Evolutionary conservation across 2,113 vertebrate genomes (phyloP), one percentile per base, ranked within the genome.

Genomic region (Psammodynastes pulverulentus): DNA sequence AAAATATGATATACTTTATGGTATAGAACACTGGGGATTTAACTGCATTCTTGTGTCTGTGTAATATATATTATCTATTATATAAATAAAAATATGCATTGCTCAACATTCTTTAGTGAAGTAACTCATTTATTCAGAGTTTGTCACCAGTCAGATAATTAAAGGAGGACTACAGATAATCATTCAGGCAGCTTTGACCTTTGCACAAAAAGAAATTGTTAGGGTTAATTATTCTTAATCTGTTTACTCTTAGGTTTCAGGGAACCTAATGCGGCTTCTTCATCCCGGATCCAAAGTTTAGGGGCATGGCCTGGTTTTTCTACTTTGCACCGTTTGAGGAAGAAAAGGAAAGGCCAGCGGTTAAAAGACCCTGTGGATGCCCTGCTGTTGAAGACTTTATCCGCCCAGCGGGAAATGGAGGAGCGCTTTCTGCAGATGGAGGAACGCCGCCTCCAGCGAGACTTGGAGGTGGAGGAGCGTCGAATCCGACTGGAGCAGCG

Each of bases 401-500:
- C 67, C 0, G 98, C 98, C 67, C 98, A 98, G 96, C 96, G 97
- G 87, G 96, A 97, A 3, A 95, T 98, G 21, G 98, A 98, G 51
- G 98, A 98, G 89, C 97, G 98, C 8, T 97, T 99, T 3, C 53
- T 97, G 87, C 97, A 98, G 52, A 93, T 98, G 97, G 98, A 97
- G 79, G 98, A 98, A 67, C 96, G 97, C 0, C 95, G 97, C 0
- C 94, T 97, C 54, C 98, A 98, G 93, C 97, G 97, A 9, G 98
- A 98, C 91, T 86, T 96, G 91, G 97, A 96, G 0, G 97, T 96
- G 0, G 98, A 98, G 95, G 97, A 99, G 94, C 97, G 98, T 0
- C 96, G 98, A 79, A 96, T 98, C 92, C 97, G 97, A 4, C 95
- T 97, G 94, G 98, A 99, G 94, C 98, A 98, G 94, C 96, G 95